Evolutionary conservation across 1,140 invertebrate species (phyloP).

Genomic region (Trichonephila clavata): DNA sequence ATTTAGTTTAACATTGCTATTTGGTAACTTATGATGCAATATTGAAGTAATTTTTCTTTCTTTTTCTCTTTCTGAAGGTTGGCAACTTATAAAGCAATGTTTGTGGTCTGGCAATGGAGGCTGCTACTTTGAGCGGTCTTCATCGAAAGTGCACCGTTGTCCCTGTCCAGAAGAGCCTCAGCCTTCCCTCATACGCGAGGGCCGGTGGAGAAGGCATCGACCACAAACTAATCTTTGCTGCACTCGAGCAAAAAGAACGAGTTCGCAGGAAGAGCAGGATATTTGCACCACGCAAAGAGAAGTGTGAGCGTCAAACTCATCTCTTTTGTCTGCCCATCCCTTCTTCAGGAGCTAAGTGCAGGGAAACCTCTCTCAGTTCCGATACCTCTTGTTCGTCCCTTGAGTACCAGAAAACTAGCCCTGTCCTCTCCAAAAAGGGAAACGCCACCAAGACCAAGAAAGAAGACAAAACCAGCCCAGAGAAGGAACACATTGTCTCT

Average conservation of each 20-base stretch:
- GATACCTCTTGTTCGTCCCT: conserved; percentile 77
- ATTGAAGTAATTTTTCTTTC: background rate
- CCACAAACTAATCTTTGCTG: conserved; percentile 69
- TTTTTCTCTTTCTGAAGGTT: conserved; percentile 40
- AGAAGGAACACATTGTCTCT: background rate
- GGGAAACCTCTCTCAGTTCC: conserved; percentile 70
- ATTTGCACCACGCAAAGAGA: conserved; percentile 54
- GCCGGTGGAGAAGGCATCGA: conserved; percentile 67
- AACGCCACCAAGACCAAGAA: conserved; percentile 7
- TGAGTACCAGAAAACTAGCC: conserved; percentile 73
- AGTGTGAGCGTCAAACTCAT: conserved; percentile 29
- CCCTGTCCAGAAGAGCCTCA: conserved; percentile 69
- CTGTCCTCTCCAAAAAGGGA: background rate
- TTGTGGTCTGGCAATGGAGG: conserved; percentile 67
- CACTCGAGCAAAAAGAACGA: conserved; percentile 63
- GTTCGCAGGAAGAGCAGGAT: conserved; percentile 61
- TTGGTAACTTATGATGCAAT: no score
- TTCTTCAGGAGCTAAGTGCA: conserved; percentile 36
- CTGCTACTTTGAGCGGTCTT: conserved; percentile 66
- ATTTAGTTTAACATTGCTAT: no score
- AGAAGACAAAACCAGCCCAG: background rate
- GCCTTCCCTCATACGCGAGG: conserved; percentile 69
- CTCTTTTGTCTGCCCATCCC: conserved; percentile 67
- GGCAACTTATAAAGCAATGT: conserved; percentile 59
- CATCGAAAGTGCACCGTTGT: conserved; percentile 57